phyloP scores from a whole-genome alignment of 2,113 vertebrate species.

The Lampris incognitus region DNA sequence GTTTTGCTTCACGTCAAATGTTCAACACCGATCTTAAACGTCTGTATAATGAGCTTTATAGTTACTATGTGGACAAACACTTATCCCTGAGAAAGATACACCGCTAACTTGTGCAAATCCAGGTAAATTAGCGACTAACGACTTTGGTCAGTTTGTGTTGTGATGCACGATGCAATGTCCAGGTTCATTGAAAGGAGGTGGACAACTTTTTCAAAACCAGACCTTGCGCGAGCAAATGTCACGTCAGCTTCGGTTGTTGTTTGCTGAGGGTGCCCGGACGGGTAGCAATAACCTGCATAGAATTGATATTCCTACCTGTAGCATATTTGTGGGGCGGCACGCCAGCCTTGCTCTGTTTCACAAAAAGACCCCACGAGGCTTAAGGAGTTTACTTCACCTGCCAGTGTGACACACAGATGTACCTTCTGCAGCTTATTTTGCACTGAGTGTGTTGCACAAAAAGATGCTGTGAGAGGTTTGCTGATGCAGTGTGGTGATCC shows the following conservation, averaged over 20 bases:
- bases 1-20: background rate
- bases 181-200: background rate
- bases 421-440: conserved; percentile 20
- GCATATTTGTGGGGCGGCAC: conserved; percentile 8
- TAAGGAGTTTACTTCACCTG: conserved; percentile 8
- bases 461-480: conserved; percentile 14
- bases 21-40: background rate
- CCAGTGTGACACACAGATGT: background rate
- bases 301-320: background rate
- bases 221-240: conserved; percentile 1
- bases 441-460: conserved; percentile 13
- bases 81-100: no score
- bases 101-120: background rate
- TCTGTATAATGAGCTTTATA: background rate
- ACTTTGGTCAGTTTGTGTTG: background rate
- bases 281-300: conserved; percentile 9
- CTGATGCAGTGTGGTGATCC: conserved; percentile 15
- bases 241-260: conserved; percentile 1
- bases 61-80: background rate
- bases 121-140: background rate
- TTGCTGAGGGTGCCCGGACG: conserved; percentile 21
- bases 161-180: conserved; percentile 6
- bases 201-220: background rate
- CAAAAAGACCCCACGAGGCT: background rate
- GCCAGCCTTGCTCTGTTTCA: conserved; percentile 11